Conservation (phyloP, 2,113 vertebrate species). For the Sphyrna mokarran region DNA sequence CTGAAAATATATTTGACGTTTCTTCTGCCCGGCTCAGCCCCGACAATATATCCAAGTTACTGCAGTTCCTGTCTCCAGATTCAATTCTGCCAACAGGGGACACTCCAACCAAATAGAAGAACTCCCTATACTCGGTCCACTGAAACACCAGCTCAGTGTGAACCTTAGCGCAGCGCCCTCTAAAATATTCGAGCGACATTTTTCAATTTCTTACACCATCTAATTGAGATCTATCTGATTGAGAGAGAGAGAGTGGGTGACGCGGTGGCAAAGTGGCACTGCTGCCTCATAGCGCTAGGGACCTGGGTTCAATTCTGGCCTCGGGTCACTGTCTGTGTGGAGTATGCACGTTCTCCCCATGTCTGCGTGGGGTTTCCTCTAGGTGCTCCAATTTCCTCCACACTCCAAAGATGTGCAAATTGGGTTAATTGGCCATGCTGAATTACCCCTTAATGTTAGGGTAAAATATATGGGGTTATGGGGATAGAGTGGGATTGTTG, state of each 20-base stretch:
- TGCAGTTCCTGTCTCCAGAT: background rate
- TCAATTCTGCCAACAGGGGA: background rate
- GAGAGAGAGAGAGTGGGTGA: background rate
- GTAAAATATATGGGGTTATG: no score
- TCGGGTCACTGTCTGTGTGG: no score
- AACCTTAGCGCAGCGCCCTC: background rate
- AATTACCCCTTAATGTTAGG: no score
- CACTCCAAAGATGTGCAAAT: no score
- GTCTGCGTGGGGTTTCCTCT: no score
- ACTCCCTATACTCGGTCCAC: background rate
- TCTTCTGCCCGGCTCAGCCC: background rate
- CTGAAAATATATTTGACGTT: background rate
- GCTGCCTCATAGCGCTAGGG: no score
- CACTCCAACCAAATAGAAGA: background rate
- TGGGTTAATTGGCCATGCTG: no score
- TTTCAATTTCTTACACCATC: background rate
- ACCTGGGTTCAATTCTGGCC: no score
- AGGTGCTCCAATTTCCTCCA: no score
- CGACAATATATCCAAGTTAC: background rate
- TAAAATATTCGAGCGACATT: background rate
- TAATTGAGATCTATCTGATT: background rate
- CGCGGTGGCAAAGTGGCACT: no score
- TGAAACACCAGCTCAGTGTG: background rate
- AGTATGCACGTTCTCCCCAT: no score
- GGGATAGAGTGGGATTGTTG: no score